Conservation (phyloP, 1,140 invertebrate species). For the Gerris buenoi region DNA sequence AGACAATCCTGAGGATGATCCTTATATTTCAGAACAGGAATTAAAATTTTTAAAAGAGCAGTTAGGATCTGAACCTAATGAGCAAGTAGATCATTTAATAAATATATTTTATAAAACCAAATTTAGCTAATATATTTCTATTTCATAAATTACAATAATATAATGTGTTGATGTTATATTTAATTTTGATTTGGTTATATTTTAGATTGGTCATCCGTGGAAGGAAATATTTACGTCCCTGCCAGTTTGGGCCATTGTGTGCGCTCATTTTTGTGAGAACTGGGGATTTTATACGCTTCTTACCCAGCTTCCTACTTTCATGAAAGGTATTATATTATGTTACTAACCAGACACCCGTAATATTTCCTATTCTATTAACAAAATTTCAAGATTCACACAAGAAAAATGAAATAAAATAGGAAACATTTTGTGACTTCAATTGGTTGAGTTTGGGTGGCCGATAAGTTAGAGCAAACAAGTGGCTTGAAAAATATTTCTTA, state of each 20-base stretch:
- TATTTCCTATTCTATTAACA: too few relatives aligned
- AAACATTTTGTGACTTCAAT: too few relatives aligned
- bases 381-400: too few relatives aligned
- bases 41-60: constrained; percentile 46
- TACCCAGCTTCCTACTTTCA: constrained; percentile 78
- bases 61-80: not conserved
- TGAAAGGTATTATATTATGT: constrained; percentile 57
- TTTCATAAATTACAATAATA: too few relatives aligned
- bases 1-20: constrained; percentile 61
- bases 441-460: too few relatives aligned
- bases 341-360: too few relatives aligned
- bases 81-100: not conserved
- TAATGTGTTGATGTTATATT: too few relatives aligned
- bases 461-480: too few relatives aligned
- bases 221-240: constrained; percentile 58
- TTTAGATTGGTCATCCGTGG: constrained; percentile 54
- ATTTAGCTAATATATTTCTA: not conserved
- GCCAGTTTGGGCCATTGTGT: constrained; percentile 79
- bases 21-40: constrained; percentile 54
- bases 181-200: too few relatives aligned
- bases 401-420: too few relatives aligned
- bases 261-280: constrained; percentile 85
- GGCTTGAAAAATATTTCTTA: too few relatives aligned
- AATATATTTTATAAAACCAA: not conserved
- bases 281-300: constrained; percentile 91